Conservation (phyloP, 2,888 invertebrate genomes). For the Mactromeris polynyma region DNA sequence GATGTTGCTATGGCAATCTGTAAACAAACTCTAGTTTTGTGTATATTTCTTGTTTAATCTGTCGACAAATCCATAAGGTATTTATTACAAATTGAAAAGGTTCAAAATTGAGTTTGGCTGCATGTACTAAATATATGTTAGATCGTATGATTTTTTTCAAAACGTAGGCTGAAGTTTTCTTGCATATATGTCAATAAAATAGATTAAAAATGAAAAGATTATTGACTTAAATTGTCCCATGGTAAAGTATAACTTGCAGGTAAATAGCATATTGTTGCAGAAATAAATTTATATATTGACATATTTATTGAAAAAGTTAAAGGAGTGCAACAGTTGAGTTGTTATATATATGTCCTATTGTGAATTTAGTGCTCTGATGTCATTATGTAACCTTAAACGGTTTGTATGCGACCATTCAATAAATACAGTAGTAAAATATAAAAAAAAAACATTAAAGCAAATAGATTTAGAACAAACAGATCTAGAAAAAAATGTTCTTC, state of each 20-base stretch:
- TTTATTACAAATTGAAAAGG: constrained; percentile 39
- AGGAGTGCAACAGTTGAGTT: too few species aligned
- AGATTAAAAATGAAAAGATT: constrained; percentile 12
- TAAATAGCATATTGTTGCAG: not conserved
- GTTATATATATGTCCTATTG: too few species aligned
- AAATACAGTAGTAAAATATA: too few species aligned
- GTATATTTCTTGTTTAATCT: constrained; percentile 61
- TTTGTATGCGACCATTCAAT: too few species aligned
- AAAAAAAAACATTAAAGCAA: too few species aligned
- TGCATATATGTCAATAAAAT: constrained; percentile 1
- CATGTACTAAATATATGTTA: not conserved
- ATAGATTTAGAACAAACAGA: too few species aligned
- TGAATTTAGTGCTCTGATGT: too few species aligned
- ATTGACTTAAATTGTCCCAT: not conserved
- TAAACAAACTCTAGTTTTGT: constrained; percentile 65
- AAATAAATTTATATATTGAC: not conserved
- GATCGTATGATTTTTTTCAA: not conserved
- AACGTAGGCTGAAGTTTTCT: not conserved
- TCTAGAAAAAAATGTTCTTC: too few species aligned
- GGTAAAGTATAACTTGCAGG: not conserved
- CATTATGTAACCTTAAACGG: too few species aligned
- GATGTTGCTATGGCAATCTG: constrained; percentile 59
- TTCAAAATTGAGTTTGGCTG: constrained; percentile 15
- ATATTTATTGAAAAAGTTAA: not conserved
- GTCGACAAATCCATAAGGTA: constrained; percentile 35